These are phyloP conservation scores for Simalia tracyae DNA, from an alignment of 2,797 vertebrate species.

Conservation along the genomic window DNA sequence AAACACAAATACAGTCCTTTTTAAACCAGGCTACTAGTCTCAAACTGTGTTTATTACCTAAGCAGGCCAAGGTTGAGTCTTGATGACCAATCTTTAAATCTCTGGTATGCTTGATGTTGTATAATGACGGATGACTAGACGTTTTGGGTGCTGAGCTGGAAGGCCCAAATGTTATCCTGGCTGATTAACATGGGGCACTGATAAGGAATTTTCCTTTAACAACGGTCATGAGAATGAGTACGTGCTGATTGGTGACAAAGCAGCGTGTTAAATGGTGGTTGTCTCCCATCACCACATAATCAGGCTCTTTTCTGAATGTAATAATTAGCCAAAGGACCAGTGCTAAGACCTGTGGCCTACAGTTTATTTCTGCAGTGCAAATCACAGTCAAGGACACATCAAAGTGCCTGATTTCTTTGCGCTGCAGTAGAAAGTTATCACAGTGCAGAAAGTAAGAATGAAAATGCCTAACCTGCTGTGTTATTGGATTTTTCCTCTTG, in stretches of 20 bases:
- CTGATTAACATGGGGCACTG: no score
- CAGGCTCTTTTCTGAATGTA: not conserved
- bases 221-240: no score
- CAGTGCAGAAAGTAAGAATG: not conserved
- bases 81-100: not conserved
- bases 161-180: not conserved
- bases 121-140: not conserved
- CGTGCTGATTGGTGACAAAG: not conserved
- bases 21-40: not conserved
- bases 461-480: not conserved
- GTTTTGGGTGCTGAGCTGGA: not conserved
- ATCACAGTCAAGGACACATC: conserved; percentile 12
- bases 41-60: not conserved
- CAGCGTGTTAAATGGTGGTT: no score
- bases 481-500: not conserved
- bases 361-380: not conserved
- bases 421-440: conserved; percentile 33
- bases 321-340: not conserved
- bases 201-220: not conserved
- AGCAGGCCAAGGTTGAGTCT: not conserved
- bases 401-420: conserved; percentile 3
- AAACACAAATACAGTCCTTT: not conserved
- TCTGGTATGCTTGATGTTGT: not conserved
- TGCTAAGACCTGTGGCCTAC: not conserved
- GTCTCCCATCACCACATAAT: no score